Base-by-base conservation (phyloP, 2,113 vertebrate species). In the Patagioenas fasciata region DNA sequence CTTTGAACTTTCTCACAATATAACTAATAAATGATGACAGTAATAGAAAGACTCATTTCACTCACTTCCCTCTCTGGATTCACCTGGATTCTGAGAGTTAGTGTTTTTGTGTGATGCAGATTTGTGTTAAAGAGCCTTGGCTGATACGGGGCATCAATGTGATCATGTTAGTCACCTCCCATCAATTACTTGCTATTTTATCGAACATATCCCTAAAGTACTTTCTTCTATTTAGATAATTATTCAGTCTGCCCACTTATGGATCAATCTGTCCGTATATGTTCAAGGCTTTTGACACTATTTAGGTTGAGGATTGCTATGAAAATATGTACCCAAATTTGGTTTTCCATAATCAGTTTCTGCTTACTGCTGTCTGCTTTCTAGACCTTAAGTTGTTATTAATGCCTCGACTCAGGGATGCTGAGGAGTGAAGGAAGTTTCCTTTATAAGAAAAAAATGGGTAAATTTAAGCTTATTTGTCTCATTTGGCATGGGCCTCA, bases 401-500 rank as follows among this genome's bases (percentile, higher is more conserved):
- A 19, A 50, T 71, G 51, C 64, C 44, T 57, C 32, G 54, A 38
- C 64, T 93, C 17, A 14, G 62, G 53, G 36, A 32, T 85, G 31
- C 71, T 58, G 56, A 44, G n/a, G 40, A 90, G 61, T 4, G 40
- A 80, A 83, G 88, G 75, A 54, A 80, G 74, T 80, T 96, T 95
- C 61, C 71, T 89, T 91, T 91, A 69, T 60, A 57, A 84, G 74
- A 89, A 86, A 87, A 87, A 75, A 83, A 73, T 73, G 69, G 94
- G 85, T 97, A 94, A 88, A 38, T 96, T 92, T 92, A 80, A 94
- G 93, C 77, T 92, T 61, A 72, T 42, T 94, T 78, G 81, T 94
- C 78, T 89, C 58, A 14, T 91, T 93, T 89, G 87, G 77, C 69
- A 29, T 77, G 71, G 48, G 15, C 74, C 26, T 91, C 71, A 28